Evolutionary conservation across 2,888 invertebrate genomes (phyloP).

Genomic region (Cartodere bifasciata): DNA sequence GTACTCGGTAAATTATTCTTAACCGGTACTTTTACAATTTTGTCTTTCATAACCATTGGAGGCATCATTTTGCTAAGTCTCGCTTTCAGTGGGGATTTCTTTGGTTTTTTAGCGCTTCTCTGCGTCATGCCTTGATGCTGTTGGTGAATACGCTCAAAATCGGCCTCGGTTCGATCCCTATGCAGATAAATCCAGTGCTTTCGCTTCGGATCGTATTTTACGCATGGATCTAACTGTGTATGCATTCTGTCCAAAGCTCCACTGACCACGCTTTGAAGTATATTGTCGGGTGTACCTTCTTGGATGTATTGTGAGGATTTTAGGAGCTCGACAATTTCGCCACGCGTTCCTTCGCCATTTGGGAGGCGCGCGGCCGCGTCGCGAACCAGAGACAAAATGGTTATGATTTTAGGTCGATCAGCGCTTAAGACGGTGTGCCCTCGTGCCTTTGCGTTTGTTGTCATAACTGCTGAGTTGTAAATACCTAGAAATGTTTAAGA

Average conservation of each 20-base stretch:
- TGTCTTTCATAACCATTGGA: constrained; percentile 24
- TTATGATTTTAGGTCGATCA: constrained; percentile 80
- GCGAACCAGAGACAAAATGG: constrained; percentile 79
- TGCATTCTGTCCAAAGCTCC: constrained; percentile 84
- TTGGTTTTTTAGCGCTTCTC: constrained; percentile 35
- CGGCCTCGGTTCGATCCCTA: constrained; percentile 46
- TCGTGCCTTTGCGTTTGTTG: constrained; percentile 51
- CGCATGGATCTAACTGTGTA: constrained; percentile 84
- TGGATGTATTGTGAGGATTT: constrained; percentile 50
- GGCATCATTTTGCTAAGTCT: too few species aligned
- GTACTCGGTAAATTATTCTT: too few species aligned
- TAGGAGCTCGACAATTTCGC: constrained; percentile 80
- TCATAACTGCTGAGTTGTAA: constrained; percentile 50
- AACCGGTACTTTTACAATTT: constrained; percentile 18
- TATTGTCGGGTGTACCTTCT: constrained; percentile 44
- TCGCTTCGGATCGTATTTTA: constrained; percentile 81
- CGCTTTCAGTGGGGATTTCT: constrained; percentile 28
- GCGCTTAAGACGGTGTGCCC: constrained; percentile 75
- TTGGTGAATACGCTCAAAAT: constrained; percentile 54
- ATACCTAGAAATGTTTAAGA: too few species aligned
- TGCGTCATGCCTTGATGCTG: constrained; percentile 51
- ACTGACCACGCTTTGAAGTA: constrained; percentile 72
- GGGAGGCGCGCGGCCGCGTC: constrained; percentile 89
- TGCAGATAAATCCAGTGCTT: constrained; percentile 96
- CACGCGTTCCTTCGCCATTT: constrained; percentile 86